Base-by-base conservation (phyloP, 2,797 vertebrate species). In the Pantherophis vulpinus region DNA sequence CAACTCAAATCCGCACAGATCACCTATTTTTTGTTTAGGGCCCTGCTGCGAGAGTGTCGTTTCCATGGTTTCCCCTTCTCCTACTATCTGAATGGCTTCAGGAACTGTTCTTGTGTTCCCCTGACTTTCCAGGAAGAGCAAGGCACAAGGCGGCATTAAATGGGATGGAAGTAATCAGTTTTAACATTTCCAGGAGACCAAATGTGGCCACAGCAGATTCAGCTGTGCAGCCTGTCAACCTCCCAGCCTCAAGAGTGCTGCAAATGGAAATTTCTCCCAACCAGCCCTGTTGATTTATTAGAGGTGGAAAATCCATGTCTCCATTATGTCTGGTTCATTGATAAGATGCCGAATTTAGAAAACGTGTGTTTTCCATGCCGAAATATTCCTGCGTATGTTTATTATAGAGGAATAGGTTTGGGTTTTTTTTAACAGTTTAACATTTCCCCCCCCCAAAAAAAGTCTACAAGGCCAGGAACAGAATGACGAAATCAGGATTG, bases 251-350 rank as follows among this genome's bases (percentile, higher is more conserved):
- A 8, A 37, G 16, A 6, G 16, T 23, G 51, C 92, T 55, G 29
- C 56, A 29, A 88, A 90, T 93, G 86, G 90, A 93, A 91, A 93
- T 91, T 88, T 93, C 58, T 87, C 74, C 86, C 93, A 88, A 79
- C 86, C 61, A 88, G 60, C 66, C 74, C 29, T 61, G 90, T 93
- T 91, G 90, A 93, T 91, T 91, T 91, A 88, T 91, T 93, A 60
- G 61, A 59, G 56, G 37, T 56, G 23, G 11, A 27, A 32, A 54
- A 88, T 91, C 86, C 90, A 42, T 83, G 90, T 91, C 93, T 93
- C 90, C 90, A 14, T 91, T 60, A n/a, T 88, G 86, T 91, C 93
- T 91, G 86, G 56, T 91, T 88, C 90, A 93, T 91, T 88, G 93
- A 88, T 93, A 93, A 88, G 66, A 42, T 27, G 55, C 55, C 60